Evolutionary conservation across 2,797 vertebrate species (phyloP).

Genomic region (Microctenopoma lineatum): DNA sequence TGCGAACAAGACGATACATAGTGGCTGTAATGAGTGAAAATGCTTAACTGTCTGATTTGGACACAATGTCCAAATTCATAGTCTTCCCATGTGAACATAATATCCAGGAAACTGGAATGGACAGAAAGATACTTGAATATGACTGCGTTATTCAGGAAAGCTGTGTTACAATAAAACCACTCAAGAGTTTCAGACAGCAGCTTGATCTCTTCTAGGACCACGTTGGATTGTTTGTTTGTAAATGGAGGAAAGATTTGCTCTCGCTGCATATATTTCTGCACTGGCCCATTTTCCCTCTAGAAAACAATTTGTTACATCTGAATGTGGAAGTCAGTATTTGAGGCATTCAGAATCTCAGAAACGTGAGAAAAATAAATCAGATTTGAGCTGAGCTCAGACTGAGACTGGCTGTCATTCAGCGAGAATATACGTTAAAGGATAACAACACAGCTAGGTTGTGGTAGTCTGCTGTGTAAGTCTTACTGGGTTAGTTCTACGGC

Average conservation of each 20-base stretch:
- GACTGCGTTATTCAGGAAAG: neutral
- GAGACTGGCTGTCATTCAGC: conserved; percentile 55
- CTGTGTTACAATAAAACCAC: conserved; percentile 9
- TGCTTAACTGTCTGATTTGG: conserved; percentile 26
- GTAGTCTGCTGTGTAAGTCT: conserved; percentile 23
- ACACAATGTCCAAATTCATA: neutral
- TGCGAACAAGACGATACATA: conserved; percentile 1
- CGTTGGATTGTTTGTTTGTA: conserved; percentile 16
- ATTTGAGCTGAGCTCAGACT: conserved; percentile 54
- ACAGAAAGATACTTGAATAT: neutral
- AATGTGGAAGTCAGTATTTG: conserved; percentile 54
- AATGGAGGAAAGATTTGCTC: conserved; percentile 8
- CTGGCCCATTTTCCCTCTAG: conserved; percentile 25
- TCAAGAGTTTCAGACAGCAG: neutral
- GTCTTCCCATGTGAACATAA: neutral
- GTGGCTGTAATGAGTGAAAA: conserved; percentile 26
- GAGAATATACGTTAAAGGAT: conserved; percentile 57
- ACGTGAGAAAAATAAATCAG: conserved; percentile 61
- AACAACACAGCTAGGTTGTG: conserved; percentile 52
- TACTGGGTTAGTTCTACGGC: conserved; percentile 11
- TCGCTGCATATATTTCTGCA: conserved; percentile 39
- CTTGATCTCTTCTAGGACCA: conserved; percentile 1
- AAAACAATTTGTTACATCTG: conserved; percentile 57
- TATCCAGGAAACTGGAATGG: neutral
- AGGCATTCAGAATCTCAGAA: conserved; percentile 51